Evolutionary conservation across 2,888 invertebrate genomes (phyloP), one percentile per base, ranked within the genome.

Genomic region (Gandaritis pyraliata): DNA sequence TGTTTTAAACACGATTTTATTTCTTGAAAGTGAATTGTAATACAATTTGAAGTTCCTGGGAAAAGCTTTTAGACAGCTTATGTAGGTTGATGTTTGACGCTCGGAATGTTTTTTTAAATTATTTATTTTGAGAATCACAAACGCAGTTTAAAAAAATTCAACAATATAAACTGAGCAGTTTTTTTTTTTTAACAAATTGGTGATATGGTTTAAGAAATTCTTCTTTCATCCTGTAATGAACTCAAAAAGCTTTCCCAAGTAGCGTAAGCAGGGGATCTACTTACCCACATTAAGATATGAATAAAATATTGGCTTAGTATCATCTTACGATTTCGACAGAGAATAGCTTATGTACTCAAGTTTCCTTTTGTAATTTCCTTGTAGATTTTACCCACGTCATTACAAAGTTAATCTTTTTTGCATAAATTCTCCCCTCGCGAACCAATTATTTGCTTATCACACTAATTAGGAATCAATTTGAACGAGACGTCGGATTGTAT

Each of bases 391-490:
- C 56, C 56, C 30, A 60, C 48, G 39, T 60, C 52, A 60, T 55
- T 55, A 50, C 51, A 46, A 56, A 64, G 59, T 64, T 59, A 64
- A 56, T 56, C 53, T 58, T 67, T 61, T 64, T 53, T 51, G 51
- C 50, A 50, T 58, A 61, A 61, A 53, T 58, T 53, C 54, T 43
- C 46, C 60, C 65, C 67, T 65, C 61, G 69, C 62, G 69, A 71
- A 72, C 65, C 75, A 78, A 73, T 78, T 76, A 77, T 78, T 77
- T 76, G 73, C 76, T 76, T 79, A 76, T 75, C 75, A 77, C 80
- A 82, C 81, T 82, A 88, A 88, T 88, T 87, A 87, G 82, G 77
- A 78, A 81, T 79, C 82, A 82, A 82, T 85, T 83, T 80, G 78
- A 80, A 82, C 63, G 83, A 81, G 80, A 81, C 79, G 76, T 81